Evolutionary conservation across 2,113 vertebrate species (phyloP).

Genomic region (Dolichallabes microphthalmus): DNA sequence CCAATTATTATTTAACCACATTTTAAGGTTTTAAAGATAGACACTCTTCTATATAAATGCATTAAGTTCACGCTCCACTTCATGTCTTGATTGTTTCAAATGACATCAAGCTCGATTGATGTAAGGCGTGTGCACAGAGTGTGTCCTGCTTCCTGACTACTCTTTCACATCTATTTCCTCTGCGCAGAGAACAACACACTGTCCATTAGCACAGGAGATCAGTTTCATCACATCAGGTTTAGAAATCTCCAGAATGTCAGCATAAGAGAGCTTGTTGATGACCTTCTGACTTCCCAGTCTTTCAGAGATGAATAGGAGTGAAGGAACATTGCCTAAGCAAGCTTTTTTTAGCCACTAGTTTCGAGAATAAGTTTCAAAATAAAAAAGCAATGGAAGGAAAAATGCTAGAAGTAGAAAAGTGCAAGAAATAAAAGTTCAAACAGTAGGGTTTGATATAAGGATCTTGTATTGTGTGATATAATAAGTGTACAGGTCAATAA

Average conservation of each 20-base stretch:
- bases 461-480: background rate
- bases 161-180: conserved; percentile 39
- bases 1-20: conserved; percentile 8
- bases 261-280: background rate
- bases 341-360: conserved; percentile 6
- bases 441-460: no score
- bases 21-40: conserved; percentile 5
- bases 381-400: background rate
- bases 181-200: conserved; percentile 19
- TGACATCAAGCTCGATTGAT: background rate
- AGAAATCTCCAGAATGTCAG: conserved; percentile 33
- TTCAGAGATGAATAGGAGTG: conserved; percentile 19
- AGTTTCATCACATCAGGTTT: conserved; percentile 38
- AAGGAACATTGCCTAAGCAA: conserved; percentile 19
- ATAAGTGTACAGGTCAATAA: background rate
- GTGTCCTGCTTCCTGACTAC: conserved; percentile 37
- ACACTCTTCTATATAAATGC: background rate
- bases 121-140: conserved; percentile 16
- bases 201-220: conserved; percentile 46
- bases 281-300: conserved; percentile 12
- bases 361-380: conserved; percentile 33
- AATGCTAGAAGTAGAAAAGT: background rate
- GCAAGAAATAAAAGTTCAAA: background rate
- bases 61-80: conserved; percentile 1
- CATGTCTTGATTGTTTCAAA: conserved; percentile 17